Conservation (phyloP, 2,797 vertebrate genomes). For the Poecile montanus region DNA sequence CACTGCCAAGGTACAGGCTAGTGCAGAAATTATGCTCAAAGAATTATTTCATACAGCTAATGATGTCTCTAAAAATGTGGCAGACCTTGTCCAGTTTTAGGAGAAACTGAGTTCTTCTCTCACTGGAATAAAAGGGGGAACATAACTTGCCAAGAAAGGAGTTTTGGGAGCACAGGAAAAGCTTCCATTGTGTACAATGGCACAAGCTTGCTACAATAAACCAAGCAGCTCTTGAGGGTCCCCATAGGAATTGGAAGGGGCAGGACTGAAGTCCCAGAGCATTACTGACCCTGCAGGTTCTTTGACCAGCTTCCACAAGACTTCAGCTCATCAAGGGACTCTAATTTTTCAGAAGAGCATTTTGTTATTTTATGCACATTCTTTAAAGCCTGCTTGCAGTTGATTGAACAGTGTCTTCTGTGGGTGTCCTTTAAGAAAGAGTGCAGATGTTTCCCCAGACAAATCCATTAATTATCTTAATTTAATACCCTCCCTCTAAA, state of each 20-base stretch:
- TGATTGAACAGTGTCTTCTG: neutral
- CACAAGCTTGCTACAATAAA: neutral
- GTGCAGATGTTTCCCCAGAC: neutral
- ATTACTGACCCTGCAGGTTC: neutral
- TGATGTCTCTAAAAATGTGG: neutral
- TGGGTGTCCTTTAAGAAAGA: neutral
- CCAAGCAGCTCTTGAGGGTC: neutral
- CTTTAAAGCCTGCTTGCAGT: neutral
- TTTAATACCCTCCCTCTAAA: neutral
- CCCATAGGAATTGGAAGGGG: neutral
- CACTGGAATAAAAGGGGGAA: neutral
- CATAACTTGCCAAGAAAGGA: neutral
- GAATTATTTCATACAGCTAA: neutral
- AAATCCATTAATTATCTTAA: neutral
- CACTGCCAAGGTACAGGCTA: neutral
- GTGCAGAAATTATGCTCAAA: neutral
- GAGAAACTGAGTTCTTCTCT: neutral
- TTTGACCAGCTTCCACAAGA: neutral
- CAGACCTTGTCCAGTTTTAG: neutral
- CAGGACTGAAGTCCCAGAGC: neutral
- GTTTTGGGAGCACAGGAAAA: neutral
- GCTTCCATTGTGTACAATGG: fast-evolving
- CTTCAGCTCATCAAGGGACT: neutral
- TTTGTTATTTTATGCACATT: neutral
- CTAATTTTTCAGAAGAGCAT: neutral